Percentiles rank a stretch among this genome's conserved stretches.
These are phyloP conservation scores for Drosophila nasuta DNA, from an alignment of 1,140 invertebrate species.

Conservation along the genomic window DNA sequence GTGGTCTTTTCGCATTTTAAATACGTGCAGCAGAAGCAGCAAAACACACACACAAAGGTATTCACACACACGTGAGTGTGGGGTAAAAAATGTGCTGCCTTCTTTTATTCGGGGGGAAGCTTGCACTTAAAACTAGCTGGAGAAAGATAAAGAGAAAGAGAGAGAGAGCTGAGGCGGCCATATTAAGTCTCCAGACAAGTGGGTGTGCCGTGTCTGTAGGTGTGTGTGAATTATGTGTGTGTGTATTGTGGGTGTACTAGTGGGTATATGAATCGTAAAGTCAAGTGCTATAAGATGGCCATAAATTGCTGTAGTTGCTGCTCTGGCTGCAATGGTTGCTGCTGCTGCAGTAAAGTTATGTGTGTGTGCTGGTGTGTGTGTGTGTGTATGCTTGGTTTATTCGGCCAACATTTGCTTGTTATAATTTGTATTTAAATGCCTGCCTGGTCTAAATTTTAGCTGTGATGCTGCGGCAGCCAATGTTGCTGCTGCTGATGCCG, in stretches of 20 bases:
- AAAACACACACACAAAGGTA: slow-evolving; percentile 15
- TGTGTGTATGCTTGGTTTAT: slow-evolving; percentile 6
- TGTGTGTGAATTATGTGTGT: slow-evolving; percentile 15
- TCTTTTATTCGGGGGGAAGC: slow-evolving; percentile 33
- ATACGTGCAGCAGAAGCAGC: slow-evolving; percentile 54
- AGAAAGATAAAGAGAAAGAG: slow-evolving; percentile 3
- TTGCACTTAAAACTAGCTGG: slow-evolving; percentile 58
- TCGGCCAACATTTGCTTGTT: slow-evolving; percentile 51
- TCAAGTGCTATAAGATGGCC: slow-evolving; percentile 51
- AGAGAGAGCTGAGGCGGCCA: slow-evolving; percentile 19
- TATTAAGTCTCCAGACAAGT: slow-evolving; percentile 17
- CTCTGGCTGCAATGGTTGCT: neutral
- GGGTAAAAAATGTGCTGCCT: slow-evolving; percentile 16
- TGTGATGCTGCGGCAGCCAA: slow-evolving; percentile 39
- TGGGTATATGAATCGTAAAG: slow-evolving; percentile 38
- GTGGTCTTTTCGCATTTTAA: slow-evolving; percentile 68
- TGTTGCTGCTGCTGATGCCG: slow-evolving; percentile 44
- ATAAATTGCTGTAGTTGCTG: slow-evolving; percentile 55
- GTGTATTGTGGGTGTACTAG: neutral
- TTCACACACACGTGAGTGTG: slow-evolving; percentile 10
- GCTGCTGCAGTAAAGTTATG: neutral
- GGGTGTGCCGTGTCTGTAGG: slow-evolving; percentile 1
- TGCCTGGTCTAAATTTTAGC: slow-evolving; percentile 58
- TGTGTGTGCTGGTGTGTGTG: neutral
- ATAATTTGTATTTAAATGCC: slow-evolving; percentile 80